Evolutionary conservation across 2,113 vertebrate genomes (phyloP), one percentile per base, ranked within the genome.

Genomic region (Atractosteus spatula): DNA sequence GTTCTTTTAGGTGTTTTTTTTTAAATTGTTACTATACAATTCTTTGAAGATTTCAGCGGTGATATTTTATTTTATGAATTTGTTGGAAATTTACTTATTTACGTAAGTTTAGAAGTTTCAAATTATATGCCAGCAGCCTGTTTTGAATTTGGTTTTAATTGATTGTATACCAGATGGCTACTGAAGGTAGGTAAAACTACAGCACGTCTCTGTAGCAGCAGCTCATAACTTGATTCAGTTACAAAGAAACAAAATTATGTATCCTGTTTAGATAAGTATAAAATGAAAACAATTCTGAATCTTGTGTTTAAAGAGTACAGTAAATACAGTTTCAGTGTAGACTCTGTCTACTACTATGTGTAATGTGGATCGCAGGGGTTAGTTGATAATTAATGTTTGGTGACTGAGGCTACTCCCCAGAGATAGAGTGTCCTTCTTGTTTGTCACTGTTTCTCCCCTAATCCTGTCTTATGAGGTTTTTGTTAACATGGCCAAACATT

Each of bases 381-480:
- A 55, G n/a, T 8, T n/a, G 56, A 81, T 92, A 92, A 93, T 96
- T 90, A 94, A 79, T 79, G 78, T 80, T 77, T 83, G 76, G 89
- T 70, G 76, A 82, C 84, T 93, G 89, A 87, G 86, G 80, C 82
- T 69, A 76, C 74, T 93, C 94, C 95, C 94, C 79, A 51, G 94
- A 95, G 94, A 93, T 91, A 90, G 91, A 89, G 89, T 85, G 93
- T 93, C 93, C 94, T 86, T 93, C 90, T 93, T 94, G 93, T 94
- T 92, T 87, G 92, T 88, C 93, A 92, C 94, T 91, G 92, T 94
- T 93, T 92, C 89, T 89, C 78, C 78, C 84, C 89, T 96, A 96
- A 97, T 96, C 95, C 94, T 91, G 89, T 91, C 92, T 97, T 95
- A 94, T 94, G 94, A 96, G 95, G 93, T 93, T 95, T 95, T 95